Conservation (phyloP, 2,797 vertebrate species). For the Tangara arthus region DNA sequence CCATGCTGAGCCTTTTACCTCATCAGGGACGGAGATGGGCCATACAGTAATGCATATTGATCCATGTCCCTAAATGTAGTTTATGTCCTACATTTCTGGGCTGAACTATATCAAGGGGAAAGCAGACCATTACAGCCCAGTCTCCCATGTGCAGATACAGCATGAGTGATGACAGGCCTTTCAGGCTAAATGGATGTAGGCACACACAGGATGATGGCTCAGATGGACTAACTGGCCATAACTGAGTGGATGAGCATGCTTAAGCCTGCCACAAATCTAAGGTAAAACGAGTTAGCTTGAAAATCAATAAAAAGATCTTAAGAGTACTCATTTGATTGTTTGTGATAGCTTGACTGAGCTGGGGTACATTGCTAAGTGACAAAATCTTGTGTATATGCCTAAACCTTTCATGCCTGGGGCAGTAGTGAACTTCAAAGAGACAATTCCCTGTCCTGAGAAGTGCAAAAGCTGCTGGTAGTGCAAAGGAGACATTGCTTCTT, state of each 20-base stretch:
- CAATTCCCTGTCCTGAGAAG: not conserved
- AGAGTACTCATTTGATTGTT: not conserved
- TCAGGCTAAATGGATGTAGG: slow-evolving; percentile 7
- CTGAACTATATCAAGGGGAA: not conserved
- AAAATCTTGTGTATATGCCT: not conserved
- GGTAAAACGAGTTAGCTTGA: not conserved
- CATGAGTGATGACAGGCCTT: slow-evolving; percentile 26
- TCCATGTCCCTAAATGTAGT: slow-evolving; percentile 14
- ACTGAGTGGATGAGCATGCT: not conserved
- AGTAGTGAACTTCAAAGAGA: not conserved
- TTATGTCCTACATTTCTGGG: slow-evolving; percentile 28
- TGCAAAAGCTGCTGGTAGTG: rapidly evolving
- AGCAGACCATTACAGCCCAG: not conserved
- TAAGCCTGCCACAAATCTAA: slow-evolving; percentile 38
- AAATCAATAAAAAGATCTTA: slow-evolving; percentile 48
- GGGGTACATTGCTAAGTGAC: not conserved
- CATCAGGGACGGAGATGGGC: slow-evolving; percentile 4
- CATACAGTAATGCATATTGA: slow-evolving; percentile 51
- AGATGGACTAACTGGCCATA: slow-evolving; percentile 16
- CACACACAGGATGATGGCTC: not conserved
- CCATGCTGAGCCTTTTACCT: slow-evolving; percentile 34
- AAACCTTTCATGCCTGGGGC: not conserved
- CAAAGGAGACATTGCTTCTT: not conserved
- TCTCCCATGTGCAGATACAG: not conserved
- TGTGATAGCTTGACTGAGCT: not conserved